phyloP scores from a whole-genome alignment of 1,140 invertebrate genomes.

The Metopolophium dirhodum region DNA sequence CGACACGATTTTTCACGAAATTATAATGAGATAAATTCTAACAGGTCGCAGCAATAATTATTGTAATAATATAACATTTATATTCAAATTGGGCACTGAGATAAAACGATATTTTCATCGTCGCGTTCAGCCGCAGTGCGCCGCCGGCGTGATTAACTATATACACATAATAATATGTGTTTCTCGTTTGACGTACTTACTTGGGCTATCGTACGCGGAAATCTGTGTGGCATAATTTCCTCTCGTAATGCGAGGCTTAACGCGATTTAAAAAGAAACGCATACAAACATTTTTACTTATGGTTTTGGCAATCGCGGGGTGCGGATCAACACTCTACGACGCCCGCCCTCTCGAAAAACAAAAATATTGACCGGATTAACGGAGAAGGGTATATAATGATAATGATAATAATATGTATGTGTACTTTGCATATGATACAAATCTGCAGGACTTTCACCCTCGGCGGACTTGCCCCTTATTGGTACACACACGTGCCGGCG shows the following conservation, averaged over 20 bases:
- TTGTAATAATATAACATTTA: background rate
- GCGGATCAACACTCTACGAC: background rate
- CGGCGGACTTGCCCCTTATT: background rate
- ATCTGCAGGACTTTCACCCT: slow-evolving; percentile 24
- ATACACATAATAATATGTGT: no score
- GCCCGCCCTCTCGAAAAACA: slow-evolving; percentile 14
- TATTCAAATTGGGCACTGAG: background rate
- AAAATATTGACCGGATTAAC: slow-evolving; percentile 55
- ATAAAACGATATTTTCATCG: background rate
- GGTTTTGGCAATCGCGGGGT: background rate
- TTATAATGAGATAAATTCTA: background rate
- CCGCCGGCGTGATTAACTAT: background rate
- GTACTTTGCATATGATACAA: slow-evolving; percentile 49
- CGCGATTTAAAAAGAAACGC: background rate
- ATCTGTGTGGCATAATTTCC: background rate
- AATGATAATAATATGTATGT: background rate
- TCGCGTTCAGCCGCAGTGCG: background rate
- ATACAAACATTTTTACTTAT: background rate
- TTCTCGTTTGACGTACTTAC: background rate
- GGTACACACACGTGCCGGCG: slow-evolving; percentile 13
- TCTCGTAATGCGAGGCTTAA: background rate
- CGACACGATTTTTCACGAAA: background rate
- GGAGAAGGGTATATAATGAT: background rate
- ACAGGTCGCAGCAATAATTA: background rate
- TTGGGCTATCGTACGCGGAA: background rate